Base-by-base conservation (phyloP, 92 coral and sea anemone species). In the Umimayanthus kanabou region DNA sequence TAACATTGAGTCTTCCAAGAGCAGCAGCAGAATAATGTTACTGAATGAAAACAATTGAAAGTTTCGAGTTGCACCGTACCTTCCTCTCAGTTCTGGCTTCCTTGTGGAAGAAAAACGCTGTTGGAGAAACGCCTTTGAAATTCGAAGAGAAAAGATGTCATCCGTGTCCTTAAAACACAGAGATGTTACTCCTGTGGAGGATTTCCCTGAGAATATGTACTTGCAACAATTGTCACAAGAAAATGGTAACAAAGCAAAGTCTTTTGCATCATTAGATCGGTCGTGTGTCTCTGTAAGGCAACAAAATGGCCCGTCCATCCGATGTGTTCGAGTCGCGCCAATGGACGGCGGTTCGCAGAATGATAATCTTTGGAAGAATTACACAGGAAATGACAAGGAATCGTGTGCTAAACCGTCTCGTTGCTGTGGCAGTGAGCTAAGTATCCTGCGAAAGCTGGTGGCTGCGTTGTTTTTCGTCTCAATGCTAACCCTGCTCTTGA, bases 271-370 rank as follows among this genome's bases (percentile, higher is more conserved):
- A 10, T 23, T 57, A 57, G 77, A 29, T 16, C 74, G 42, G 18
- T 37, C 76, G 1, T 23, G 71, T 47, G 67, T 83, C 65, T 67
- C 77, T 10, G 53, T 69, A 47, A 45, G 77, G 49, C 70, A 83
- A 42, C 78, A 69, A 28, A 80, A 53, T 9, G 50, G 73, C 2
- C 50, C 28, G 73, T 69, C 73, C 25, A 45, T 83, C 26, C 87
- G 87, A 47, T 47, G 87, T 37, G 76, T 83, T 45, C 79, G 87
- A 23, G 87, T 83, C 26, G 66, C 87, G 5, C 87, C 87, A 14
- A 83, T 1, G 40, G 65, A 70, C 0, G n/a, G 39, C 45, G 85
- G 33, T 20, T 9, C 47, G 2, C n/a, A 66, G 61, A 65, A 69
- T 39, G 50, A 66, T 40, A 22, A 42, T 65, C 9, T 25, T 66